phyloP scores from a whole-genome alignment of 2,797 vertebrate genomes.

The Hephaestus fuliginosus region DNA sequence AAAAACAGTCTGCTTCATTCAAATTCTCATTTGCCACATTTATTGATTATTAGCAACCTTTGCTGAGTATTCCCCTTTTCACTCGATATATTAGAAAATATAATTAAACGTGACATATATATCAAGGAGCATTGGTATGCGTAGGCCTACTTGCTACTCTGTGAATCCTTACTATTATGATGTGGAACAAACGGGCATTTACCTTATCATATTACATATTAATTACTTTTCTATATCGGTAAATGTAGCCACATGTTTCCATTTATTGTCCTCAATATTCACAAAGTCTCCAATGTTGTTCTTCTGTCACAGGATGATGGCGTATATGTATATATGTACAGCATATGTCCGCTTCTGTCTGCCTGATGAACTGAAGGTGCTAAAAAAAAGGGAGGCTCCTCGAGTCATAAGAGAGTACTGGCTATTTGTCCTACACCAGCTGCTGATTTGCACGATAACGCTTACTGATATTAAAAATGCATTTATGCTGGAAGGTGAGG shows the following conservation, averaged over 20 bases:
- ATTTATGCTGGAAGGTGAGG: background rate
- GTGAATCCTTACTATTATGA: too few species aligned
- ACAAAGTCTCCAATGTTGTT: background rate
- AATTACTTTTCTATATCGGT: background rate
- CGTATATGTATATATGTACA: too few species aligned
- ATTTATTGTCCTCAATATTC: background rate
- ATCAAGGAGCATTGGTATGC: background rate
- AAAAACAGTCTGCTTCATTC: constrained; percentile 29
- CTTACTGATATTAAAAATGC: background rate
- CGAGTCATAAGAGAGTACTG: background rate
- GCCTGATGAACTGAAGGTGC: background rate
- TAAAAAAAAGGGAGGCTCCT: background rate
- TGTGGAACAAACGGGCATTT: background rate
- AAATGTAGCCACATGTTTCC: background rate
- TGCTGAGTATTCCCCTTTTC: background rate
- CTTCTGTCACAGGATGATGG: background rate
- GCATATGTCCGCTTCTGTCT: background rate
- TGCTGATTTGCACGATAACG: background rate
- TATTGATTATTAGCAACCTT: constrained; percentile 18
- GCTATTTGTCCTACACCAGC: background rate
- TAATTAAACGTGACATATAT: background rate
- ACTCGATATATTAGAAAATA: background rate
- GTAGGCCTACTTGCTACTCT: background rate
- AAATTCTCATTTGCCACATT: constrained; percentile 15
- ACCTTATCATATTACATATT: background rate